Percentiles rank a stretch among this genome's conserved stretches.
phyloP scores from a whole-genome alignment of 2,888 invertebrate species.

The Cataglyphis albicans region DNA sequence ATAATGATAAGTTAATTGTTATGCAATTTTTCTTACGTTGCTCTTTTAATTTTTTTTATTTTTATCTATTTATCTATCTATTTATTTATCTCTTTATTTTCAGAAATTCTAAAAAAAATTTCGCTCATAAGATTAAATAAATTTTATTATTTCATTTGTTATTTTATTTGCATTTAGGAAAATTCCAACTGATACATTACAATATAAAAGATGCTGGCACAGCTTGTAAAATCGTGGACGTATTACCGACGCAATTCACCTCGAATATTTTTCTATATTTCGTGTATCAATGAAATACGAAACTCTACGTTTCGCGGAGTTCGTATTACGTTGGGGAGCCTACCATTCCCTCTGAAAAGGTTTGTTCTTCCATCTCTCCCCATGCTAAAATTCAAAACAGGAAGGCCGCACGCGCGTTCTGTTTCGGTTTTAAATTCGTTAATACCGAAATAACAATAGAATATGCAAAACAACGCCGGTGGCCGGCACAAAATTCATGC shows the following conservation, averaged over 20 bases:
- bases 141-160: not conserved
- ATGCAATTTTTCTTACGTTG: not conserved
- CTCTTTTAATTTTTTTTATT: not conserved
- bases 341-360: slow-evolving; percentile 34
- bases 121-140: not conserved
- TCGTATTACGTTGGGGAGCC: slow-evolving; percentile 44
- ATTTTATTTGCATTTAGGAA: not conserved
- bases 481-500: slow-evolving; percentile 38
- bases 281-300: slow-evolving; percentile 48
- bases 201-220: not conserved
- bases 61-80: no score
- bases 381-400: slow-evolving; percentile 46
- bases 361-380: slow-evolving; percentile 11
- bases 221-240: slow-evolving; percentile 23
- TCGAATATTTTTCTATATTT: slow-evolving; percentile 43
- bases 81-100: not conserved
- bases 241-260: slow-evolving; percentile 34
- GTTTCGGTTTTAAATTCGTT: slow-evolving; percentile 56
- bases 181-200: slow-evolving; percentile 20
- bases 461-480: slow-evolving; percentile 46
- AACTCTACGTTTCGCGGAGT: slow-evolving; percentile 48
- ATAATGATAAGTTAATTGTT: not conserved
- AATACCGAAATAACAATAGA: slow-evolving; percentile 56
- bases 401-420: slow-evolving; percentile 39
- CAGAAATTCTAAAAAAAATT: not conserved